Evolutionary conservation across 2,113 vertebrate species (phyloP).

Genomic region (Petroica traversi): DNA sequence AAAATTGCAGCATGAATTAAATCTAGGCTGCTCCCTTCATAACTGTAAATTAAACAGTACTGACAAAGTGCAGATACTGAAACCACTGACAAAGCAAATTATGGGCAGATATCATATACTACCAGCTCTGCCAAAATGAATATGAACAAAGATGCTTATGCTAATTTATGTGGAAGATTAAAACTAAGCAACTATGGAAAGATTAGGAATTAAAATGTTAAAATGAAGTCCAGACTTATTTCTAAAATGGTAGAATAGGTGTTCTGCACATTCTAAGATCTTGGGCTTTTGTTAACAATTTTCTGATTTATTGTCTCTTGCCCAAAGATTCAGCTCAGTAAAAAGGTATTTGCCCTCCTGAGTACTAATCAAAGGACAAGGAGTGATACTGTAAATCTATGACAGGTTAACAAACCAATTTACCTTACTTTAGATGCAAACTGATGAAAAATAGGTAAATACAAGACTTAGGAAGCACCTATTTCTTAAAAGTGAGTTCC

Average conservation of each 20-base stretch:
- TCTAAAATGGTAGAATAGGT: not conserved
- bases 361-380: not conserved
- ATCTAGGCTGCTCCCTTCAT: not conserved
- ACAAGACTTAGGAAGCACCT: not conserved
- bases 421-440: not conserved
- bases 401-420: not conserved
- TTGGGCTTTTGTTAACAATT: not conserved
- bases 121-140: not conserved
- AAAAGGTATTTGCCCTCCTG: not conserved
- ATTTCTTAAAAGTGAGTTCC: not conserved
- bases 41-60: conserved; percentile 18
- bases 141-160: not conserved
- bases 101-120: not conserved
- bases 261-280: not conserved
- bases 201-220: not conserved
- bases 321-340: not conserved
- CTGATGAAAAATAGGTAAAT: not conserved
- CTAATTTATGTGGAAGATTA: not conserved
- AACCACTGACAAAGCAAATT: conserved; percentile 23
- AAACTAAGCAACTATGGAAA: not conserved
- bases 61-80: conserved; percentile 12
- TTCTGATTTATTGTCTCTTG: not conserved
- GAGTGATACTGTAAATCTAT: not conserved
- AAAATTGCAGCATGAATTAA: not conserved
- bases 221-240: not conserved